phyloP scores from a whole-genome alignment of 2,888 invertebrate species.

The Amiota communis region DNA sequence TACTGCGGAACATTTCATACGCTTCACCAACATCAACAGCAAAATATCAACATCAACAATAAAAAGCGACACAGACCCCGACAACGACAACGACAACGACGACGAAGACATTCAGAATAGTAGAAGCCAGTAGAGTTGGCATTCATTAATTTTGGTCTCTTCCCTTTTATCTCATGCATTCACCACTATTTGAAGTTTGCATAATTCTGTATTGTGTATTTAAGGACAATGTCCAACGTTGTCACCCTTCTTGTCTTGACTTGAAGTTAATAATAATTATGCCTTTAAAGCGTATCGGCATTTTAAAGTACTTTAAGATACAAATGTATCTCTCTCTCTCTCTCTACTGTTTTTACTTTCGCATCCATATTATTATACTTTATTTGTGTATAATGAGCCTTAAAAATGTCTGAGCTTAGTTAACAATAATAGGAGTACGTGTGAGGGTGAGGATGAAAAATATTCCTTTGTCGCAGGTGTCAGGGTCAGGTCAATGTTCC shows the following conservation, averaged over 20 bases:
- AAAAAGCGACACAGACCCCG: background rate
- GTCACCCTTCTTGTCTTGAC: constrained; percentile 33
- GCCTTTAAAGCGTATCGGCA: no score
- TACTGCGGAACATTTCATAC: constrained; percentile 57
- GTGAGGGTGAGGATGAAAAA: no score
- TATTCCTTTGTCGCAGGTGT: background rate
- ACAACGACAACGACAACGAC: background rate
- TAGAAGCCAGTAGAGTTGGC: background rate
- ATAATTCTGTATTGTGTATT: background rate
- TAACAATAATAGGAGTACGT: background rate
- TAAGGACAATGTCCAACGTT: constrained; percentile 25
- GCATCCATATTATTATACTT: constrained; percentile 16
- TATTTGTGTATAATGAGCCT: constrained; percentile 60
- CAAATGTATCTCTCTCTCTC: background rate
- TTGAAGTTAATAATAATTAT: no score
- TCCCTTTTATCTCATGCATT: background rate
- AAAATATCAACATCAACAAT: constrained; percentile 49
- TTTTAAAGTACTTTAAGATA: no score
- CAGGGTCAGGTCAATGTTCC: constrained; percentile 39
- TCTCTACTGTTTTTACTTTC: background rate
- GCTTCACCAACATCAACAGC: constrained; percentile 45
- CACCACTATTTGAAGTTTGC: background rate
- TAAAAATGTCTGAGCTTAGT: constrained; percentile 34
- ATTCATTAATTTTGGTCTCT: background rate
- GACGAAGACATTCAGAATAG: background rate